Evolutionary conservation across 2,113 vertebrate species (phyloP).

Genomic region (Ochotona princeps): DNA sequence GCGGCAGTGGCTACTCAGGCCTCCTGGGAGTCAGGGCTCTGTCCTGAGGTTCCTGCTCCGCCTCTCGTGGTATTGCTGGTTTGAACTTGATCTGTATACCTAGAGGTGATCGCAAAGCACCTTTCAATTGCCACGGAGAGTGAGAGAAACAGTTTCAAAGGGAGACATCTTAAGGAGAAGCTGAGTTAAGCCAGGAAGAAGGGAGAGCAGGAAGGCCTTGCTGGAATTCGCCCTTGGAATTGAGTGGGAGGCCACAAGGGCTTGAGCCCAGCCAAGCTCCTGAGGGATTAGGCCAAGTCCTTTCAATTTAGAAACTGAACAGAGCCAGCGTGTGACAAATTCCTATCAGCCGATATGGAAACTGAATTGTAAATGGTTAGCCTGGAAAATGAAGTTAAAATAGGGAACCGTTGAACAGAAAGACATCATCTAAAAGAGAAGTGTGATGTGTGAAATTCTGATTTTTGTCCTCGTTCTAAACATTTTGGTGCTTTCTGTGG

Average conservation of each 20-base stretch:
- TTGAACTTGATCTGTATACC: constrained; percentile 37
- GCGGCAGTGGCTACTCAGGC: not conserved
- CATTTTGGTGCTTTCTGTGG: constrained; percentile 72
- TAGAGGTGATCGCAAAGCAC: not conserved
- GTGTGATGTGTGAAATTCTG: constrained; percentile 69
- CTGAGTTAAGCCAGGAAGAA: not conserved
- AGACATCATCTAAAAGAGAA: constrained; percentile 62
- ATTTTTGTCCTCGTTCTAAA: constrained; percentile 82
- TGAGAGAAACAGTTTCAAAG: not conserved
- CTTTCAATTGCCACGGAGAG: not conserved
- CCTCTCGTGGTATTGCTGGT: not conserved
- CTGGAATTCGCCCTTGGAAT: not conserved
- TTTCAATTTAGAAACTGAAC: not conserved
- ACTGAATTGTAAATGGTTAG: constrained; percentile 78
- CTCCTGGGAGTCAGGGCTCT: not conserved
- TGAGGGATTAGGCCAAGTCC: not conserved
- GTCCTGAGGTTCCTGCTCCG: not conserved
- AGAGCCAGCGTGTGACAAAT: constrained; percentile 70
- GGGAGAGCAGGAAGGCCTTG: not conserved
- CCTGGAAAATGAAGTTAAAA: constrained; percentile 79
- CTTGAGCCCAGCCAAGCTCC: not conserved
- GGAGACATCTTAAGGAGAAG: constrained; percentile 13
- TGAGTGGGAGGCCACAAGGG: not conserved
- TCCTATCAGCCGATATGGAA: constrained; percentile 58
- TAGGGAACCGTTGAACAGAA: constrained; percentile 45